These are phyloP conservation scores for Syngnathus floridae DNA, from an alignment of 2,113 vertebrate genomes.

Conservation along the genomic window DNA sequence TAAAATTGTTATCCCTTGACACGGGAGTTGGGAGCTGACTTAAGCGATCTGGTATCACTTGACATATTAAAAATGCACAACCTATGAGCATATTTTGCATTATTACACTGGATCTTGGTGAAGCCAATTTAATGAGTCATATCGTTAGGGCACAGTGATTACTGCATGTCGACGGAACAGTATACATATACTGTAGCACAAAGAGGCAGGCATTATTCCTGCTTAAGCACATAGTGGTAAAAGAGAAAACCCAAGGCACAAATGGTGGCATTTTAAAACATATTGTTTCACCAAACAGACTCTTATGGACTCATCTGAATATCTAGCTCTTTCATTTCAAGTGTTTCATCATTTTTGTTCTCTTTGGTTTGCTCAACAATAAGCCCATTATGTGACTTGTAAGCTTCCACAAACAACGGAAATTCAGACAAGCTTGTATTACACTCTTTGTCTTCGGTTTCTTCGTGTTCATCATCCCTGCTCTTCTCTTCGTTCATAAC, in stretches of 20 bases:
- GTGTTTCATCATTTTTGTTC: constrained; percentile 70
- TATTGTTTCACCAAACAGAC: constrained; percentile 3
- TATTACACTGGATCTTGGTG: background rate
- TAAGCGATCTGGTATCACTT: background rate
- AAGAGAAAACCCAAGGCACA: constrained; percentile 62
- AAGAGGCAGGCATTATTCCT: background rate
- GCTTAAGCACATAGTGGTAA: constrained; percentile 25
- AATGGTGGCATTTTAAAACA: constrained; percentile 33
- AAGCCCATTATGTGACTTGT: constrained; percentile 74
- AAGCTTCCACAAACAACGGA: constrained; percentile 75
- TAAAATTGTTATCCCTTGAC: background rate
- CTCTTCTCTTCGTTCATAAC: constrained; percentile 67
- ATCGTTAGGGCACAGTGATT: background rate
- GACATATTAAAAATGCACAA: background rate
- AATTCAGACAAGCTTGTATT: constrained; percentile 80
- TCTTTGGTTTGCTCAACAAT: constrained; percentile 80
- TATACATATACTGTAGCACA: background rate
- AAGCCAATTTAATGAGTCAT: background rate
- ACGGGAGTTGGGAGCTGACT: too few relatives aligned
- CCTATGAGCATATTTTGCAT: background rate
- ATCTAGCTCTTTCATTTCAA: constrained; percentile 73
- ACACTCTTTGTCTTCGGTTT: constrained; percentile 78
- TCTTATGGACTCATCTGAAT: constrained; percentile 49
- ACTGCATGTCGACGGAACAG: background rate
- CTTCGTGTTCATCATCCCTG: constrained; percentile 73